Percentiles rank a stretch among this genome's conserved stretches.
phyloP scores from a whole-genome alignment of 2,797 vertebrate genomes.

The Nyctibius grandis region DNA sequence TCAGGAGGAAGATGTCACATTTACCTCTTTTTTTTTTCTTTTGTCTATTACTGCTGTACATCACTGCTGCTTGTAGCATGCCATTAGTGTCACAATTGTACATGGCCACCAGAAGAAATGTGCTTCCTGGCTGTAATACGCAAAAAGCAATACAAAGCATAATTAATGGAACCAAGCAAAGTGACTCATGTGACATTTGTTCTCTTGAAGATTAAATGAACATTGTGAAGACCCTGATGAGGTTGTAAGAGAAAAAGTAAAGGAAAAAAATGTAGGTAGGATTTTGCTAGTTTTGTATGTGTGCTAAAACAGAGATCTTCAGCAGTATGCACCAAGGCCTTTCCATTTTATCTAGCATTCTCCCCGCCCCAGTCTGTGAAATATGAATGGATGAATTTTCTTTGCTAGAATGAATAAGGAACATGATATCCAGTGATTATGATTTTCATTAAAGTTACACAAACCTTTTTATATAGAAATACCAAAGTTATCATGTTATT shows the following conservation, averaged over 20 bases:
- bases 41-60: background rate
- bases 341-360: background rate
- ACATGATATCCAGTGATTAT: background rate
- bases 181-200: background rate
- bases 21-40: background rate
- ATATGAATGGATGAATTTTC: background rate
- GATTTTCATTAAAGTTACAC: background rate
- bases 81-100: background rate
- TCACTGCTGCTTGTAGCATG: background rate
- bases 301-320: background rate
- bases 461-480: background rate
- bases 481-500: background rate
- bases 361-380: background rate
- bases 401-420: background rate
- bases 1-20: background rate
- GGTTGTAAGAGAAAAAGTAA: background rate
- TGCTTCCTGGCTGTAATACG: background rate
- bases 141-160: background rate
- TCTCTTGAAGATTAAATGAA: background rate
- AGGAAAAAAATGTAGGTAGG: background rate
- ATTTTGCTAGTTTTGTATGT: background rate
- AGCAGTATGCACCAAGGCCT: background rate
- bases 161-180: background rate
- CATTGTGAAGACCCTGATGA: background rate
- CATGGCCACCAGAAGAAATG: background rate